Base-by-base conservation (phyloP, 2,797 vertebrate species). In the Ataeniobius toweri region DNA sequence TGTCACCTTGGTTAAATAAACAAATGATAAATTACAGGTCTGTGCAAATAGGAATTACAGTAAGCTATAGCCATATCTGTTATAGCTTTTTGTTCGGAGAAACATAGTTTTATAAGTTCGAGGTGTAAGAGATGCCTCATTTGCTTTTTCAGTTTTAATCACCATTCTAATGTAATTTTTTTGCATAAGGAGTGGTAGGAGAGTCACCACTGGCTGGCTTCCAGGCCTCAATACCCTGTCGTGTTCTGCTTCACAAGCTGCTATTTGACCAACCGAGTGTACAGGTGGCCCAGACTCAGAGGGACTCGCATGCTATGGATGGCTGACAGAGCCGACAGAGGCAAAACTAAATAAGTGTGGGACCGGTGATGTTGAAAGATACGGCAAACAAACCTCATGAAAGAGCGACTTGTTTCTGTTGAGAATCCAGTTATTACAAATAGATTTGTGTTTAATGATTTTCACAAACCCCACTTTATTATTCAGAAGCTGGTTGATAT, bases 281-380 rank as follows among this genome's bases (percentile, higher is more conserved):
- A 78, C 84, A 75, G 76, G 44, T 78, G 75, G 80, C 76, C 80
- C 83, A 75, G 80, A 84, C 85, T 86, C 87, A 77, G 79, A 84
- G 72, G 83, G 86, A 90, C 81, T 76, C 83, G 83, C 80, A 91
- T 83, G 91, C 85, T 85, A 59, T 73, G 86, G 86, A 87, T 89
- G 89, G 80, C 80, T 87, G 89, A 82, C 80, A 4, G 31, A 28
- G 76, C 71, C 63, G 63, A 78, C 36, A 55, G 56, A 82, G 74
- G 85, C 59, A 46, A 79, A 84, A 79, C 65, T 79, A 80, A 86
- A 83, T 26, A 74, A 88, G 72, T 61, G 63, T 78, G 28, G 14
- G 74, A 73, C 70, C 75, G 81, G 67, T 74, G 79, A 86, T 69
- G 48, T 71, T 36, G 72, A 61, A 78, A 83, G 86, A 89, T 41